A percentile compares a stretch with the other conserved stretches of the same genome.
Conservation (phyloP, 2,113 vertebrate species). For the Pseudorasbora parva region DNA sequence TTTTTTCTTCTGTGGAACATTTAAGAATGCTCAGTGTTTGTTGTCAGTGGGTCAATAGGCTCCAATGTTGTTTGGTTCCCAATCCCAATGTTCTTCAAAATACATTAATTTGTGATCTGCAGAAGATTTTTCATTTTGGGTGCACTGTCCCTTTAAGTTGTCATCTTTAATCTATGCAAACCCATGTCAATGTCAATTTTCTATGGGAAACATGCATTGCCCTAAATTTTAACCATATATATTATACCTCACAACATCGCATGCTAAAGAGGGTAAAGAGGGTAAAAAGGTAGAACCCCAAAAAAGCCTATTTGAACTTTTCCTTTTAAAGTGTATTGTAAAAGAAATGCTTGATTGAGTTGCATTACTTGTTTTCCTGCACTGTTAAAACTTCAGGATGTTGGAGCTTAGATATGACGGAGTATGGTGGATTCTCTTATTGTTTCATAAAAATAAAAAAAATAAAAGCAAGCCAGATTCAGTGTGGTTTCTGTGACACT, state of each 20-base stretch:
- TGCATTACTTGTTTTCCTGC: neutral
- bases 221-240: neutral
- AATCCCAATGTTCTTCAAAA: neutral
- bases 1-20: neutral
- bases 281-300: neutral
- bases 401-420: neutral
- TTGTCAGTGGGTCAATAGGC: neutral
- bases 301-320: neutral
- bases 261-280: neutral
- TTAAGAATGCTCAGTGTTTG: neutral
- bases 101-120: neutral
- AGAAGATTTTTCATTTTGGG: neutral
- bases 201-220: neutral
- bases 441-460: slow-evolving; percentile 9
- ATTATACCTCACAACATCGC: neutral
- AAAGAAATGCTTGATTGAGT: neutral
- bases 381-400: neutral
- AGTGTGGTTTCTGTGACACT: neutral
- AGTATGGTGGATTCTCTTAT: neutral
- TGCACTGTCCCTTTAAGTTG: too few relatives aligned
- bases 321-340: neutral
- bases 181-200: neutral
- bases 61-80: neutral
- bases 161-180: too few relatives aligned
- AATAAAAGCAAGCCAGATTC: neutral